These are phyloP conservation scores for Exocentrus adspersus DNA, from an alignment of 2,888 invertebrate genomes.

Conservation along the genomic window DNA sequence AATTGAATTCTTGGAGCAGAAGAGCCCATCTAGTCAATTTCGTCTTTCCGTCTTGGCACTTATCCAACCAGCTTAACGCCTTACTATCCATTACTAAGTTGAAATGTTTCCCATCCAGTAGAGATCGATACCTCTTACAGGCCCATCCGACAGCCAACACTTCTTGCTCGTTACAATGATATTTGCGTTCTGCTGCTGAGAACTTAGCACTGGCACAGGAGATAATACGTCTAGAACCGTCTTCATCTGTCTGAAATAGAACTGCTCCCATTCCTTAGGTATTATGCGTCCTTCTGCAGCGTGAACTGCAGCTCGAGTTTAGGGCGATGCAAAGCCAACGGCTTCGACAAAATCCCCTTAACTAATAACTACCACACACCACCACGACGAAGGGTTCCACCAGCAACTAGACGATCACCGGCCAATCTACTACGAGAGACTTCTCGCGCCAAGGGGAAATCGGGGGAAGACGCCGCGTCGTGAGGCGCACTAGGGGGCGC, in stretches of 20 bases:
- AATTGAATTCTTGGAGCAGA: slow-evolving; percentile 36
- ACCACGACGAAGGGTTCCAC: too few species aligned
- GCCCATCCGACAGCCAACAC: slow-evolving; percentile 27
- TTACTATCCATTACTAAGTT: slow-evolving; percentile 32
- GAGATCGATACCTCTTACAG: slow-evolving; percentile 30
- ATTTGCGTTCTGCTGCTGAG: background rate
- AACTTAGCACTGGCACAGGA: slow-evolving; percentile 30
- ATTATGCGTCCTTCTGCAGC: background rate
- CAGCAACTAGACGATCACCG: too few species aligned
- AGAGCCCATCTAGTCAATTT: slow-evolving; percentile 36
- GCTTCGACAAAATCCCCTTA: background rate
- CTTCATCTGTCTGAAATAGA: background rate
- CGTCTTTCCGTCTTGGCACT: slow-evolving; percentile 23
- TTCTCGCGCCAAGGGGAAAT: too few species aligned
- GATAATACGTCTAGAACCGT: slow-evolving; percentile 5
- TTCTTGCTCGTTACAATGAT: slow-evolving; percentile 40
- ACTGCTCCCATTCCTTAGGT: background rate
- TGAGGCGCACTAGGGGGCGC: too few species aligned
- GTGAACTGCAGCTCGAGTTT: background rate
- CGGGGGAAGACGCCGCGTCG: too few species aligned
- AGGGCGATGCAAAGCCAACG: background rate
- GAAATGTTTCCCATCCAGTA: slow-evolving; percentile 33
- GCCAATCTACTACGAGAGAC: too few species aligned
- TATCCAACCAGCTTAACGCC: slow-evolving; percentile 29
- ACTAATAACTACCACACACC: too few species aligned